Evolutionary conservation across 2,113 vertebrate genomes (phyloP).

Genomic region (Chauna torquata): DNA sequence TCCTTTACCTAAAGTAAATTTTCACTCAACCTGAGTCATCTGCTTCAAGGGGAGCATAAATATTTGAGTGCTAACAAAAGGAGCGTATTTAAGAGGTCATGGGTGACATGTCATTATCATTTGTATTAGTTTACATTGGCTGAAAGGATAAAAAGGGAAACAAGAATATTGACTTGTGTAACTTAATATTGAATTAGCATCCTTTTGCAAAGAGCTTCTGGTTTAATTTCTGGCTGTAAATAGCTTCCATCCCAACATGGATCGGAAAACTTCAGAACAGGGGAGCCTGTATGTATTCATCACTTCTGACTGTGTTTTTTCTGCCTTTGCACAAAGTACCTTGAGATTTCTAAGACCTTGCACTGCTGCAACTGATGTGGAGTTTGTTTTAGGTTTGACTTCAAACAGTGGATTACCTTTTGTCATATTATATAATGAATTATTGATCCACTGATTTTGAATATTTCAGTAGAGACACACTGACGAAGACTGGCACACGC

Average conservation of each 20-base stretch:
- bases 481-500: fast-evolving
- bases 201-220: constrained; percentile 44
- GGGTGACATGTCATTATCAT: background rate
- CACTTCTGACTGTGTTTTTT: background rate
- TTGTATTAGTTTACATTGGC: constrained; percentile 50
- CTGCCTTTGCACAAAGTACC: background rate
- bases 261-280: background rate
- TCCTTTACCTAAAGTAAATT: constrained; percentile 30
- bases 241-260: background rate
- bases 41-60: constrained; percentile 65
- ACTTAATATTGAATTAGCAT: constrained; percentile 32
- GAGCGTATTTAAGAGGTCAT: background rate
- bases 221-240: constrained; percentile 13
- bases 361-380: background rate
- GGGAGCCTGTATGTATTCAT: background rate
- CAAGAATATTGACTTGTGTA: constrained; percentile 53
- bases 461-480: background rate
- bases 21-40: constrained; percentile 48
- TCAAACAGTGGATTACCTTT: background rate
- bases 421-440: background rate
- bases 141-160: constrained; percentile 63
- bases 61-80: background rate
- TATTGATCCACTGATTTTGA: background rate
- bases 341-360: background rate
- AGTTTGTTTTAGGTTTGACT: constrained; percentile 22